These are phyloP conservation scores for Oreochromis grahami DNA, from an alignment of 2,797 vertebrate species.

Conservation along the genomic window DNA sequence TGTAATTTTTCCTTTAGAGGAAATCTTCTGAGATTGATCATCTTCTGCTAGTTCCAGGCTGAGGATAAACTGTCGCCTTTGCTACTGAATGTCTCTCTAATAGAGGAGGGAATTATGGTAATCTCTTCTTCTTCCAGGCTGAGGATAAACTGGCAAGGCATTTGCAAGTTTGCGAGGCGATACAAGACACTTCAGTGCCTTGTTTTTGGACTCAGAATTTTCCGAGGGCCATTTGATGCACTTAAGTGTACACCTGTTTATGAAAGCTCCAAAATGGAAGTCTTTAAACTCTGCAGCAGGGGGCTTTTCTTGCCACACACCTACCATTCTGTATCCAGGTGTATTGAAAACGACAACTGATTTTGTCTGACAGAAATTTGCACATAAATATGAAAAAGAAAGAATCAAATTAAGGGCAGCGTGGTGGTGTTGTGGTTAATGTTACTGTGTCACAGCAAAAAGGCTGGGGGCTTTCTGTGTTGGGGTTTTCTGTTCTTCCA, in stretches of 20 bases:
- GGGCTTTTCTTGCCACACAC: accelerated
- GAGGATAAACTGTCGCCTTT: not conserved
- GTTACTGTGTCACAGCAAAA: not conserved
- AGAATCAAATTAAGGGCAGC: not conserved
- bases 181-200: not conserved
- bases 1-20: not conserved
- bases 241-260: not conserved
- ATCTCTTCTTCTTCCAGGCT: constrained; percentile 15
- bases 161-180: accelerated
- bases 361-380: not conserved
- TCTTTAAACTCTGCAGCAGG: not conserved
- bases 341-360: not conserved
- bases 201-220: not conserved
- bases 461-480: not conserved
- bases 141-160: constrained; percentile 17
- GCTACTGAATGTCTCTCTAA: not conserved
- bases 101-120: not conserved
- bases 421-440: not conserved
- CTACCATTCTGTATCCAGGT: not conserved
- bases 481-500: not conserved
- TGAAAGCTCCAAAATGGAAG: accelerated
- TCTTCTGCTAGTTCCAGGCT: too few species aligned
- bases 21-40: too few species aligned
- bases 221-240: not conserved
- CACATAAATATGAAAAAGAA: not conserved